phyloP scores from a whole-genome alignment of 2,797 vertebrate species.

The Columba guinea region DNA sequence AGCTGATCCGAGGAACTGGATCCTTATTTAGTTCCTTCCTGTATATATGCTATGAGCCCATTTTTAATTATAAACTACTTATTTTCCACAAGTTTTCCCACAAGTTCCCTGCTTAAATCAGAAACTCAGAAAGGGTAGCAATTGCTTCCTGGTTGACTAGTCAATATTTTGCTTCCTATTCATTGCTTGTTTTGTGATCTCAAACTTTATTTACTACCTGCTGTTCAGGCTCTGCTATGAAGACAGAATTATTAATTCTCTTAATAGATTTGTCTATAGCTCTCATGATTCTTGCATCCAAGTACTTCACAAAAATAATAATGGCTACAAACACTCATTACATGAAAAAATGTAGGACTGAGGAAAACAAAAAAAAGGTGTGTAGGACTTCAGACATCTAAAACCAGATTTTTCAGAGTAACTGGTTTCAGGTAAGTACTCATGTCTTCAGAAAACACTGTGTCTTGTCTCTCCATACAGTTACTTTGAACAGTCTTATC shows the following conservation, averaged over 20 bases:
- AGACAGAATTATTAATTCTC: neutral
- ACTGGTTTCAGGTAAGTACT: neutral
- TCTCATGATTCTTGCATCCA: neutral
- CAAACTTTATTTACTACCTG: neutral
- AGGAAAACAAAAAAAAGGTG: neutral
- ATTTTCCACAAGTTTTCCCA: neutral
- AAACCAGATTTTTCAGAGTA: neutral
- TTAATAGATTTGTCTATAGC: neutral
- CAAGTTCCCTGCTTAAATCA: neutral
- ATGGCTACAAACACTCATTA: neutral
- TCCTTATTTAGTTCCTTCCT: neutral
- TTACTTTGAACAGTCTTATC: neutral
- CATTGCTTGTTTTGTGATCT: neutral
- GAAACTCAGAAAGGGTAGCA: neutral
- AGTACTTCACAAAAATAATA: neutral
- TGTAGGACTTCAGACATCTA: neutral
- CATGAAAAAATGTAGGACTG: neutral
- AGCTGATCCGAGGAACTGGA: too few species aligned
- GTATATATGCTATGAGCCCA: neutral
- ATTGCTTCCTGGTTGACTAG: neutral
- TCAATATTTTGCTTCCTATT: neutral
- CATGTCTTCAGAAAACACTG: neutral
- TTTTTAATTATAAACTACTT: neutral
- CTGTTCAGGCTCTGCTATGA: neutral
- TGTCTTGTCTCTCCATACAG: neutral